Evolutionary conservation across 2,797 vertebrate species (phyloP), one percentile per base, ranked within the genome.

Genomic region (Karalla daura): DNA sequence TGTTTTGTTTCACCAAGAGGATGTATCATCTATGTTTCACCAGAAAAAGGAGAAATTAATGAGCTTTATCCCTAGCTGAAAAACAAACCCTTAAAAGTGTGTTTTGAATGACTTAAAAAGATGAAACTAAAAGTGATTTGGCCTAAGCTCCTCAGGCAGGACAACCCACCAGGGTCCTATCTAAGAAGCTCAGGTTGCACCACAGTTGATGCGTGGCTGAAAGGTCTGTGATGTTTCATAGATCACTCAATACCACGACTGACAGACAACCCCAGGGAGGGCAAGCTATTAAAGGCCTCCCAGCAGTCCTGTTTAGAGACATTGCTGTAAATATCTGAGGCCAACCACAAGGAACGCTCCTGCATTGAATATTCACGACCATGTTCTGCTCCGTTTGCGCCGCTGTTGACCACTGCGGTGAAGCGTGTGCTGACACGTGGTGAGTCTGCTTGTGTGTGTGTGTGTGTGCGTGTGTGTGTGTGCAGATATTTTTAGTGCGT

Each of bases 141-240:
- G 32, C 45, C 21, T 63, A 39, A 71, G 27, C 46, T 76, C 52
- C 40, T 73, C 32, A 51, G 44, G 9, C 56, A 30, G 71, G 41
- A 56, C 21, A 46, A 69, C 25, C 52, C 55, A 52, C 65, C 37
- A 74, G 23, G 39, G 51, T 44, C 51, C 46, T 49, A 13, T 80
- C 56, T 36, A 71, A 78, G 71, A 61, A 50, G 63, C 62, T 72
- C 60, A 51, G 68, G 74, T 85, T 81, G 63, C 39, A 4, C 40
- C 30, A 36, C 24, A 37, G 63, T 54, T 70, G 55, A 64, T 37
- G 45, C 51, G 56, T 7, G 44, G 67, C 58, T 67, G 39, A 87
- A 75, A 74, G 46, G 70, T 60, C 66, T 75, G 50, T 45, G 63
- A 78, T 71, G 71, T 67, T 63, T 85, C 70, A 83, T 53, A 74